phyloP scores from a whole-genome alignment of 2,888 invertebrate species.

The Andrena hattorfiana region DNA sequence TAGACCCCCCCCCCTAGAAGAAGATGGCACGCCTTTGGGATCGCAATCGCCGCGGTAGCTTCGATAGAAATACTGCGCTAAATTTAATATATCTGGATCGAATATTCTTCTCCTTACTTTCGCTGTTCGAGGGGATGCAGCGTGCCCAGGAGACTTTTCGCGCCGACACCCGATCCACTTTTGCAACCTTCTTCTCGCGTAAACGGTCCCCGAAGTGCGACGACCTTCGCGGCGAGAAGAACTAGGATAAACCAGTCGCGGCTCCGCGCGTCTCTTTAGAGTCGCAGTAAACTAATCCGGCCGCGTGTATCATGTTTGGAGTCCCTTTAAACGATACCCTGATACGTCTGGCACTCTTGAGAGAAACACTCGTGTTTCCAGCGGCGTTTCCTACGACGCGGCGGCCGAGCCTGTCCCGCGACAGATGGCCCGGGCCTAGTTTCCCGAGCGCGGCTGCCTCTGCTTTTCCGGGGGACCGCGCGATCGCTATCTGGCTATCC shows the following conservation, averaged over 20 bases:
- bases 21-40: background rate
- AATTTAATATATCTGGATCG: background rate
- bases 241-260: conserved; percentile 62
- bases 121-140: background rate
- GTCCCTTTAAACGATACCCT: conserved; percentile 57
- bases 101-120: background rate
- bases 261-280: conserved; percentile 44
- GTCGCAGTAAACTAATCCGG: conserved; percentile 55
- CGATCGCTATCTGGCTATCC: conserved; percentile 2
- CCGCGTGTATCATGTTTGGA: conserved; percentile 53
- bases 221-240: conserved; percentile 53
- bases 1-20: background rate
- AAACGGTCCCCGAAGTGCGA: conserved; percentile 56
- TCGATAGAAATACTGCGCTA: background rate
- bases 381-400: background rate
- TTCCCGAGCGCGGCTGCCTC: background rate
- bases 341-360: conserved; percentile 37
- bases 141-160: background rate
- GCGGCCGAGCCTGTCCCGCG: background rate
- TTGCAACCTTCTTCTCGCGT: conserved; percentile 30
- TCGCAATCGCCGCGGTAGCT: background rate
- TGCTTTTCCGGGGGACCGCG: background rate
- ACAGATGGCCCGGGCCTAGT: conserved; percentile 4
- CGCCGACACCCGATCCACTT: conserved; percentile 38
- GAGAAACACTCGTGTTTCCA: conserved; percentile 27